These are phyloP conservation scores for Liasis olivaceus DNA, from an alignment of 2,797 vertebrate species.

Conservation along the genomic window DNA sequence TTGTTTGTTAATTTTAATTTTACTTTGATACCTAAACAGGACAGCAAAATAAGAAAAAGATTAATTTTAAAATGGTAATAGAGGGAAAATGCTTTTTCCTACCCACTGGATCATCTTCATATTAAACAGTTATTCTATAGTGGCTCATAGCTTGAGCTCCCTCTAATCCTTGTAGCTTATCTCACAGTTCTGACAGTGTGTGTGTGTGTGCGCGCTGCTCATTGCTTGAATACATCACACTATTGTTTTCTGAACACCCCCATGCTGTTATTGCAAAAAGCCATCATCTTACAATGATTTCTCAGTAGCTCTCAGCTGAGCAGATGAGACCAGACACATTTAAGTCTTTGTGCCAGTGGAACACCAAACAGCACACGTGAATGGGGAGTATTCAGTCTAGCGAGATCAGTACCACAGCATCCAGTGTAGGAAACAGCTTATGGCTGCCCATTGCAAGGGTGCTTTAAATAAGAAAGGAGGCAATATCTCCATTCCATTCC, in stretches of 20 bases:
- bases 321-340: not conserved
- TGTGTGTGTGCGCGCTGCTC: not conserved
- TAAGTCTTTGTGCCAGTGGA: not conserved
- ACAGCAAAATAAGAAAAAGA: not conserved
- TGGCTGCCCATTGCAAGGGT: not conserved
- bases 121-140: not conserved
- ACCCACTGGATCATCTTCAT: not conserved
- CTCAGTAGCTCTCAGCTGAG: not conserved
- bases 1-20: not conserved
- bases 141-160: not conserved
- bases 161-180: not conserved
- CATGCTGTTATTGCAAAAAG: rapidly evolving
- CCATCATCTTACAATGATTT: not conserved
- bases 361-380: not conserved
- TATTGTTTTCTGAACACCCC: not conserved
- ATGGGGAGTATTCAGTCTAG: not conserved
- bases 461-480: not conserved
- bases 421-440: conserved; percentile 12
- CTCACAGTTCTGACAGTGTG: not conserved
- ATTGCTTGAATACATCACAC: not conserved
- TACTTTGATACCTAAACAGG: not conserved
- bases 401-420: not conserved
- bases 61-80: not conserved
- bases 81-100: not conserved
- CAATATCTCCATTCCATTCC: not conserved